Percentiles rank a stretch among this genome's conserved stretches.
Conservation (phyloP, 2,888 invertebrate species). For the Tineola bisselliella region DNA sequence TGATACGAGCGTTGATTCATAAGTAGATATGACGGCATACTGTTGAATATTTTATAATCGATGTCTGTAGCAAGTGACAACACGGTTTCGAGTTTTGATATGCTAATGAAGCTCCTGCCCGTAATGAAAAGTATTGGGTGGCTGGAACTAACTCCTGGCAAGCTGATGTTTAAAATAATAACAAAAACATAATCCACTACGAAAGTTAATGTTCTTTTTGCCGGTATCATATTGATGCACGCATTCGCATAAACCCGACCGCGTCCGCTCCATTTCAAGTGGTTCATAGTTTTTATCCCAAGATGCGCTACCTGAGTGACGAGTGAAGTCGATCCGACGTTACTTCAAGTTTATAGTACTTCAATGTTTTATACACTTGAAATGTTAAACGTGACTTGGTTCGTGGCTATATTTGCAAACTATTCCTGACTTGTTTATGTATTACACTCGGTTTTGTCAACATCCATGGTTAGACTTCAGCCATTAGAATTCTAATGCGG, state of each 20-base stretch:
- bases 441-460: not conserved
- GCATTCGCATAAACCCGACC: slow-evolving; percentile 19
- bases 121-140: too few species aligned
- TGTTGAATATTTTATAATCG: not conserved
- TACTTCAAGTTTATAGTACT: not conserved
- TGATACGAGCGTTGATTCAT: slow-evolving; percentile 10
- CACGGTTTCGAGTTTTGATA: not conserved
- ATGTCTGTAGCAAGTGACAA: not conserved
- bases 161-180: not conserved
- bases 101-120: not conserved
- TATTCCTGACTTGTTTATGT: slow-evolving; percentile 10
- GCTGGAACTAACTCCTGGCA: too few species aligned
- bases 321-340: slow-evolving; percentile 18
- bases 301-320: slow-evolving; percentile 50
- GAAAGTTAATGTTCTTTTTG: slow-evolving; percentile 3
- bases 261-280: slow-evolving; percentile 53
- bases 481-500: not conserved
- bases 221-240: not conserved
- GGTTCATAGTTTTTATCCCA: slow-evolving; percentile 53
- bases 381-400: slow-evolving; percentile 10
- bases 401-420: slow-evolving; percentile 11
- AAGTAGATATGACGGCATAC: slow-evolving; percentile 5
- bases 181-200: not conserved
- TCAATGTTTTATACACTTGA: not conserved
- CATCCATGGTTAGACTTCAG: not conserved